Conservation (phyloP, 1,140 invertebrate genomes). For the Luehdorfia chinensis region DNA sequence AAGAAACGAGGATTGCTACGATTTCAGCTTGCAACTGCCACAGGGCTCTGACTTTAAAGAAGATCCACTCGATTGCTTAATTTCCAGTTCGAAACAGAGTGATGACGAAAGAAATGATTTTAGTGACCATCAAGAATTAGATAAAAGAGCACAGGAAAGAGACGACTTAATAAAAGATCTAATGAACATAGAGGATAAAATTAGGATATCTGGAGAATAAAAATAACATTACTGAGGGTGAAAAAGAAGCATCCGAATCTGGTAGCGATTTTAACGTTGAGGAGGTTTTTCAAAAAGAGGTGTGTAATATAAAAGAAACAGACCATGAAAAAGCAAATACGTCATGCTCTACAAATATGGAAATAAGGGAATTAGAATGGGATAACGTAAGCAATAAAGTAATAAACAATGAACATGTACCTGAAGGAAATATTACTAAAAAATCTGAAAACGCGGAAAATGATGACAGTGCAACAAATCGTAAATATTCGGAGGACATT, state of each 20-base stretch:
- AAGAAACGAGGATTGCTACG: constrained; percentile 55
- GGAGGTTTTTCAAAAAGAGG: constrained; percentile 26
- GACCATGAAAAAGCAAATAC: constrained; percentile 9
- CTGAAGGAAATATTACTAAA: background rate
- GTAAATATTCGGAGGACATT: constrained; percentile 20
- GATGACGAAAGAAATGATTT: constrained; percentile 33
- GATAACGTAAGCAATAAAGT: constrained; percentile 21
- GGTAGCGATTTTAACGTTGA: constrained; percentile 26
- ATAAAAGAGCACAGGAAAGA: constrained; percentile 44
- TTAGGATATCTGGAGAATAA: constrained; percentile 30
- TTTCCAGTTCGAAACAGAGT: constrained; percentile 51
- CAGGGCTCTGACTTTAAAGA: constrained; percentile 54
- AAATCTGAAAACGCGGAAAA: constrained; percentile 23
- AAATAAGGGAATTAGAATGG: constrained; percentile 38
- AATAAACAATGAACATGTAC: background rate
- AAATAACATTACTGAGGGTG: constrained; percentile 17
- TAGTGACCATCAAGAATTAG: constrained; percentile 33
- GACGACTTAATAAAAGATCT: constrained; percentile 67
- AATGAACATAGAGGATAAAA: constrained; percentile 62
- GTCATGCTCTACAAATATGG: constrained; percentile 23
- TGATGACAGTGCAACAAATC: constrained; percentile 3
- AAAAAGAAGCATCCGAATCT: constrained; percentile 16
- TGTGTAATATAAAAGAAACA: constrained; percentile 16
- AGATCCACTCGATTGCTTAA: constrained; percentile 57
- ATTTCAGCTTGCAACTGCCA: constrained; percentile 54